A percentile compares a stretch with the other conserved stretches of the same genome.
Evolutionary conservation across 2,888 invertebrate genomes (phyloP).

Genomic region (Aporophyla lueneburgensis): DNA sequence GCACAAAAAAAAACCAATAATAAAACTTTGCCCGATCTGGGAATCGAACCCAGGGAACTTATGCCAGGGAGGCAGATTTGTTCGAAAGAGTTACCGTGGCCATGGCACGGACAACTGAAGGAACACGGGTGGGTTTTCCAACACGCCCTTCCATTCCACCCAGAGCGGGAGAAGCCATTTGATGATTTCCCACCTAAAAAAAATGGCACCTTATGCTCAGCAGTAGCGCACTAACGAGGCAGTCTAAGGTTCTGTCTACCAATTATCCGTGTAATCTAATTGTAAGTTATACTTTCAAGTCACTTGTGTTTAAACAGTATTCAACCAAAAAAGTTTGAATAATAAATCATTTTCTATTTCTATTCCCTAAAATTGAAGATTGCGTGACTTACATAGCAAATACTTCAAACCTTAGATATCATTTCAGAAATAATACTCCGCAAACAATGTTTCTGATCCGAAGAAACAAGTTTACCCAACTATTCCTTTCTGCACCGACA

Average conservation of each 20-base stretch:
- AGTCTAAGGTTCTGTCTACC: background rate
- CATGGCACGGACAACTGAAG: too few species aligned
- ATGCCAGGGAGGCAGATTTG: too few species aligned
- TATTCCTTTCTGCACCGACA: conserved; percentile 64
- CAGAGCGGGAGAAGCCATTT: too few species aligned
- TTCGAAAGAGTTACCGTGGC: too few species aligned
- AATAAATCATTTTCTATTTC: conserved; percentile 22
- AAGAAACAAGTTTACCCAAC: conserved; percentile 66
- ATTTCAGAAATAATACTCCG: conserved; percentile 62
- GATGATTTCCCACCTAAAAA: too few species aligned
- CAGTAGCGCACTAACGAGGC: background rate
- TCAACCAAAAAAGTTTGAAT: background rate
- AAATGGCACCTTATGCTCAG: background rate
- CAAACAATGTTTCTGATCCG: conserved; percentile 63
- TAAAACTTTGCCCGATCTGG: background rate
- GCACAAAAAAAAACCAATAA: background rate
- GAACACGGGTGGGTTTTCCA: too few species aligned
- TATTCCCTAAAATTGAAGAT: conserved; percentile 16
- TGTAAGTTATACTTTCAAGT: background rate
- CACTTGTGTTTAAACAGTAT: background rate
- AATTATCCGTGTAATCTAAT: background rate
- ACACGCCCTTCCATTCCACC: too few species aligned
- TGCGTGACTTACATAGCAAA: conserved; percentile 31
- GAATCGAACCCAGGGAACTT: background rate
- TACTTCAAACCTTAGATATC: conserved; percentile 46